phyloP scores from a whole-genome alignment of 2,113 vertebrate genomes.

The Xiphorhynchus elegans region DNA sequence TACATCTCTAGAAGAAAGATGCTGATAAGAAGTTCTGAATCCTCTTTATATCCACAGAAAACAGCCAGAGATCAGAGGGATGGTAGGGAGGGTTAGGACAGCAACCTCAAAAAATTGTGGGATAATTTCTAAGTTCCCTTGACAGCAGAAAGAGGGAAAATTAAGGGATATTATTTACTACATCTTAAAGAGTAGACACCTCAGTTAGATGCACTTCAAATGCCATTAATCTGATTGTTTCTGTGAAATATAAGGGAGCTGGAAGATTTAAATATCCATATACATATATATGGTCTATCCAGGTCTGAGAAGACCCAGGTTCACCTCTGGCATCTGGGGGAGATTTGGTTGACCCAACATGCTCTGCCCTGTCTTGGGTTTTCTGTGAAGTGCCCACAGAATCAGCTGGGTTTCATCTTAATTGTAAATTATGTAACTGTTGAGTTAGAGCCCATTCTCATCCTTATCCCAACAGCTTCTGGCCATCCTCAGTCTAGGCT shows the following conservation, averaged over 20 bases:
- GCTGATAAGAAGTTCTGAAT: not conserved
- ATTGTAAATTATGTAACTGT: not conserved
- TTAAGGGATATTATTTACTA: not conserved
- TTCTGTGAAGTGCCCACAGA: not conserved
- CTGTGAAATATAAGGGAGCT: not conserved
- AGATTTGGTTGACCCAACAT: not conserved
- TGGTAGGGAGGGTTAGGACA: not conserved
- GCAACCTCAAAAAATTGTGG: not conserved
- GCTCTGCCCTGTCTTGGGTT: not conserved
- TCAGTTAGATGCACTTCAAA: not conserved
- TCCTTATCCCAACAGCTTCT: not conserved
- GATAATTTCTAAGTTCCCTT: not conserved
- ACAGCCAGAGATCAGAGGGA: not conserved
- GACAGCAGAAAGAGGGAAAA: not conserved
- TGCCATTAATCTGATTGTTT: not conserved
- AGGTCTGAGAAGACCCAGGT: not conserved
- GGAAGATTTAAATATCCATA: not conserved
- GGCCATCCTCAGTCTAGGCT: not conserved
- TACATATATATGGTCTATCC: not conserved
- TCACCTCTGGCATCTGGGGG: not conserved
- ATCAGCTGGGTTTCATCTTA: not conserved
- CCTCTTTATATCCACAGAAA: not conserved
- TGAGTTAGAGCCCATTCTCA: not conserved
- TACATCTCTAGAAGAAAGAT: not conserved
- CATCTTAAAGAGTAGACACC: not conserved